These are phyloP conservation scores for Lagria hirta DNA, from an alignment of 2,888 invertebrate species.

Conservation along the genomic window DNA sequence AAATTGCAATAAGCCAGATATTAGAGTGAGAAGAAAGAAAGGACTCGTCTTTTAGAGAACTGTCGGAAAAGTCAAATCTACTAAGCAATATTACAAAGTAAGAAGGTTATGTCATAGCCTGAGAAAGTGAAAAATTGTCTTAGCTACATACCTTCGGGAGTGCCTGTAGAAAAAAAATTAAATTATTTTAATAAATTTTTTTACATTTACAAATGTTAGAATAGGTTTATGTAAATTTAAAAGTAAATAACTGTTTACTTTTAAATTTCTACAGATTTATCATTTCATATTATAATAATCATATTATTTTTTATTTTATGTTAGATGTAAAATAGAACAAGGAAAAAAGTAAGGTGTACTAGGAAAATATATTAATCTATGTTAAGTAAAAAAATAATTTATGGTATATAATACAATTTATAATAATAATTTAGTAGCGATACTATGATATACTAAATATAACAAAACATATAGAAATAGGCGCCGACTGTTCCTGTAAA, in stretches of 20 bases:
- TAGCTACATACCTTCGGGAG: conserved; percentile 54
- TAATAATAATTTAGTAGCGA: no score
- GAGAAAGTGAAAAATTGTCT: conserved; percentile 23
- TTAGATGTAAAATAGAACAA: no score
- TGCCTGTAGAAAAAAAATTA: conserved; percentile 53
- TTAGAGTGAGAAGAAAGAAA: conserved; percentile 3
- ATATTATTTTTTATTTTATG: no score
- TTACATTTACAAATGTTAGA: conserved; percentile 3
- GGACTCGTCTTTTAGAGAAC: conserved; percentile 14
- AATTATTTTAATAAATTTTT: conserved; percentile 34
- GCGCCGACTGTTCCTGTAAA: no score
- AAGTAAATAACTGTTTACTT: neutral
- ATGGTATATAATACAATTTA: no score
- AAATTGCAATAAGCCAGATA: conserved; percentile 7
- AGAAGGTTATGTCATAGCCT: conserved; percentile 10
- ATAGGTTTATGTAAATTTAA: neutral
- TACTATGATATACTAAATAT: no score
- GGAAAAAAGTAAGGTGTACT: no score
- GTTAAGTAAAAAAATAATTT: no score
- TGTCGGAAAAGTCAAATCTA: conserved; percentile 20
- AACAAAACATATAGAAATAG: no score
- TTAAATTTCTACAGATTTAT: no score
- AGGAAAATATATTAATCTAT: no score
- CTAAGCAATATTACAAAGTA: conserved; percentile 21
- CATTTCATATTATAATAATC: no score